Conservation (phyloP, 1,140 invertebrate species). For the Meteorus sp. region DNA sequence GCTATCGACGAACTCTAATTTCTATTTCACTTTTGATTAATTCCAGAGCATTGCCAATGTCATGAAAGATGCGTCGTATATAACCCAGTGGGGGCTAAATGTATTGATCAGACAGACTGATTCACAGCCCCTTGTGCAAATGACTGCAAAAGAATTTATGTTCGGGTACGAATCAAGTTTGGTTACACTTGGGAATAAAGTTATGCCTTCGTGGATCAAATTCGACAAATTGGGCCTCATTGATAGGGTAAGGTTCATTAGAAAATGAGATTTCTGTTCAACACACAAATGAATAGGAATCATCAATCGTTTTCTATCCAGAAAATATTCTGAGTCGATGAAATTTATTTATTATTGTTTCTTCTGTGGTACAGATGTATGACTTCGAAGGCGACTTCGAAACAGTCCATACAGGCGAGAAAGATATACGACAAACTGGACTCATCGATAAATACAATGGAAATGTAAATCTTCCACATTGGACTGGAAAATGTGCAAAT, state of each 20-base stretch:
- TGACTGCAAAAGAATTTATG: constrained; percentile 84
- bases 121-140: constrained; percentile 68
- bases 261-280: not conserved
- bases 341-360: too few relatives aligned
- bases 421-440: constrained; percentile 65
- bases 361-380: constrained; percentile 75
- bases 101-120: constrained; percentile 68
- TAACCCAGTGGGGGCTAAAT: constrained; percentile 70
- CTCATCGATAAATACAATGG: constrained; percentile 78
- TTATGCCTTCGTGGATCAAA: constrained; percentile 78
- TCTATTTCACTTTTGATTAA: constrained; percentile 22
- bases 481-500: constrained; percentile 74
- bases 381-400: constrained; percentile 79
- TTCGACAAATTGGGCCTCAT: constrained; percentile 82
- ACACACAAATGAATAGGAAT: too few relatives aligned
- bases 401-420: constrained; percentile 76
- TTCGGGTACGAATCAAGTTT: constrained; percentile 75
- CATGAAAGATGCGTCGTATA: constrained; percentile 64
- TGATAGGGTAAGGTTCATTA: constrained; percentile 69
- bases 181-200: constrained; percentile 74
- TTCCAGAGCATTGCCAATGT: constrained; percentile 79
- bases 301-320: too few relatives aligned
- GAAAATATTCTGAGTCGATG: too few relatives aligned
- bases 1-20: not conserved
- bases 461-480: constrained; percentile 71